Base-by-base conservation (phyloP, 2,797 vertebrate genomes). In the Chromobotia macracanthus region DNA sequence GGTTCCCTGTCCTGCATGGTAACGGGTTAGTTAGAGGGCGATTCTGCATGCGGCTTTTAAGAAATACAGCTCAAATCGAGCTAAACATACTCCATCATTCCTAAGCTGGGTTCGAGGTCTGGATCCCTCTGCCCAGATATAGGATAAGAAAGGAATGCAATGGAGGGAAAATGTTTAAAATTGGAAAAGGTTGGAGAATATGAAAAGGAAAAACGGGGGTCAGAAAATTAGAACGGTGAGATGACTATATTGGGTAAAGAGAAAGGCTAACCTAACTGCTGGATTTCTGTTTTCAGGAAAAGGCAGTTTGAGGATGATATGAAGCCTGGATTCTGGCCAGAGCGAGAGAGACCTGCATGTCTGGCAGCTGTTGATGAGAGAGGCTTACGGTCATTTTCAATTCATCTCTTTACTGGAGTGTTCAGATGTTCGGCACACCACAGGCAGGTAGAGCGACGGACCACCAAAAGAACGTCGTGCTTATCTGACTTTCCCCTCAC, bases 21-120 rank as follows among this genome's bases (percentile, higher is more conserved):
- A 85, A 86, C 90, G 86, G 12, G 35, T 87, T 88, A 90, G 88
- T 84, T 85, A 87, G 87, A 85, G 88, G 87, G 89, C 80, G 80
- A 89, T 93, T 92, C 91, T 90, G 87, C 89, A 92, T 89, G 89
- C 84, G 80, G 85, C 66, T 85, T 28, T 71, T 77, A 87, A 88
- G 80, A 86, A 85, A 88, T 82, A 85, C 89, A 85, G 86, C 90
- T 87, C 82, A 77, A 81, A 89, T 87, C 85, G 86, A 87, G 87
- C 88, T 86, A 85, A 91, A 91, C 87, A 87, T 86, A 91, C 92
- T 93, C 90, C 90, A 92, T 91, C 90, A 91, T 84, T 87, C 88
- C 85, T 88, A 88, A 86, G 91, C 90, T 90, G 89, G 90, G 89
- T 89, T 87, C 87, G 88, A 87, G 89, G 84, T 88, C 84, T 89